A percentile compares a stretch with the other conserved stretches of the same genome.
These are phyloP conservation scores for Phymatocera aterrima DNA, from an alignment of 2,888 invertebrate genomes.

Conservation along the genomic window DNA sequence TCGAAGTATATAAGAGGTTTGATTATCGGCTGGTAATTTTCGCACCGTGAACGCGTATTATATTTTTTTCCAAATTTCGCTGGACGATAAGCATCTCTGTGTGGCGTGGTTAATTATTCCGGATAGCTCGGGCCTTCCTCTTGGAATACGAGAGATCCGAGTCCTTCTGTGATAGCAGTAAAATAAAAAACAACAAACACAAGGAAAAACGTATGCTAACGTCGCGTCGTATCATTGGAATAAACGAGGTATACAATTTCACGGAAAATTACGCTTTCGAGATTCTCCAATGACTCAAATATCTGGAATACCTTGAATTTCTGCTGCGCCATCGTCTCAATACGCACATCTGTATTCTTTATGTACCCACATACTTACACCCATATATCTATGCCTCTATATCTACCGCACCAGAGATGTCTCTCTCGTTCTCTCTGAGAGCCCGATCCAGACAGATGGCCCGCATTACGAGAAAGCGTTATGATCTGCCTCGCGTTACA, in stretches of 20 bases:
- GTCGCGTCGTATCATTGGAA: neutral
- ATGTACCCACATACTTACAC: neutral
- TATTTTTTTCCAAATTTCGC: too few species aligned
- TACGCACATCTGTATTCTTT: neutral
- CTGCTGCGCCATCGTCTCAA: neutral
- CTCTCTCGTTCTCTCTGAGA: constrained; percentile 2
- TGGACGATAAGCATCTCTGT: too few species aligned
- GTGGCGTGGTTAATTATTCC: too few species aligned
- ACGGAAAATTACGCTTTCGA: constrained; percentile 59
- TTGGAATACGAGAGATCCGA: too few species aligned
- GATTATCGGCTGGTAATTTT: too few species aligned
- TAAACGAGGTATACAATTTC: constrained; percentile 51
- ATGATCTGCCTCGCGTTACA: constrained; percentile 66
- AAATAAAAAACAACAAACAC: too few species aligned
- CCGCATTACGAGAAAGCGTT: constrained; percentile 62
- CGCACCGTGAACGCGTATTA: too few species aligned
- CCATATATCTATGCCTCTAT: too few species aligned
- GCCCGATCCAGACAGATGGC: constrained; percentile 63
- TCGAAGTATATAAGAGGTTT: too few species aligned
- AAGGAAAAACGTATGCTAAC: neutral
- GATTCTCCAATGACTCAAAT: constrained; percentile 34
- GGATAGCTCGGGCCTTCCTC: too few species aligned
- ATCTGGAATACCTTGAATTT: neutral
- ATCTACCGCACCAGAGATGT: neutral
- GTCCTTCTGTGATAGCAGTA: neutral